Conservation (phyloP, 2,888 invertebrate genomes). For the Trissolcus brochymenae region DNA sequence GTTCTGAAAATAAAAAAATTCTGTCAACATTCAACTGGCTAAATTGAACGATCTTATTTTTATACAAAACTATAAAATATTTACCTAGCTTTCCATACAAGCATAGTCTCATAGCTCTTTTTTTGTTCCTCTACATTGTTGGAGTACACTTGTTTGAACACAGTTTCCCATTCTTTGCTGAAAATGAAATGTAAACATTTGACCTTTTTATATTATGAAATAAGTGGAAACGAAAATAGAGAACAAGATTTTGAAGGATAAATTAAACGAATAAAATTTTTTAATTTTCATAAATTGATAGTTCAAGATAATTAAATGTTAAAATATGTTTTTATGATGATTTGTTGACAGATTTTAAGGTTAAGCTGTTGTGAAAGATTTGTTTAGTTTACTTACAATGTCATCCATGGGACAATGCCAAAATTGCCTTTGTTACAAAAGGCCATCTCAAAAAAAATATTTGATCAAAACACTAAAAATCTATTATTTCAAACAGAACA, state of each 20-base stretch:
- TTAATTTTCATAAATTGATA: neutral
- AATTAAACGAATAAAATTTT: too few species aligned
- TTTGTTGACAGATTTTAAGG: neutral
- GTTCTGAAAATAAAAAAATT: constrained; percentile 63
- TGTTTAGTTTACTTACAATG: constrained; percentile 4
- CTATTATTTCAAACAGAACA: too few species aligned
- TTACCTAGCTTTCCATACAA: constrained; percentile 74
- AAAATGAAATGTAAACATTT: neutral
- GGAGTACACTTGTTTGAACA: constrained; percentile 70
- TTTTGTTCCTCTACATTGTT: constrained; percentile 66
- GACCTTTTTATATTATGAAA: neutral
- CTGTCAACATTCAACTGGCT: too few species aligned
- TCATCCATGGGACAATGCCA: constrained; percentile 13
- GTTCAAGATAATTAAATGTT: neutral
- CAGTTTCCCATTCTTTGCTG: constrained; percentile 71
- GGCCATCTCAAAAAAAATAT: neutral
- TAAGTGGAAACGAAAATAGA: neutral
- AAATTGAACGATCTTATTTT: neutral
- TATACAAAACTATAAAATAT: neutral
- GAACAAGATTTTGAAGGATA: too few species aligned
- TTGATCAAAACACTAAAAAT: too few species aligned
- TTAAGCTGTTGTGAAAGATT: neutral
- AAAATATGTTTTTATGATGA: neutral
- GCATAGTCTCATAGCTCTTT: constrained; percentile 67
- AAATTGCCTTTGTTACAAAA: neutral